Base-by-base conservation (phyloP, 1,140 invertebrate genomes). In the Nomia melanderi region DNA sequence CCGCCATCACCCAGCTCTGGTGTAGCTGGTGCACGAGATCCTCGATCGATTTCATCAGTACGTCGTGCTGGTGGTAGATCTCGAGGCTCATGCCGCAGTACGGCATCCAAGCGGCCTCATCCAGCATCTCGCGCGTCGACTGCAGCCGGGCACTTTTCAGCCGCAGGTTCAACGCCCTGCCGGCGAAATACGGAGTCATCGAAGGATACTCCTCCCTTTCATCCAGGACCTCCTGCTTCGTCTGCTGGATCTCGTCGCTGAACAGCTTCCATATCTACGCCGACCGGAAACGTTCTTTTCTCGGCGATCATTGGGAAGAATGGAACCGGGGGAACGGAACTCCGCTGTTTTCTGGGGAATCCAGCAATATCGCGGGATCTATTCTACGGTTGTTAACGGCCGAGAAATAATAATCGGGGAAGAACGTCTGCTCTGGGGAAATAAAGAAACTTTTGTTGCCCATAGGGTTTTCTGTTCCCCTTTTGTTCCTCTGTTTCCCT, bases 201-300 rank as follows among this genome's bases (percentile, higher is more conserved):
- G 94, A 93, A 1, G 95, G 93, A 64, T 95, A 93, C 36, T 94
- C 90, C 36, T 95, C 92, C 1, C 93, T 93, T 62, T 95, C 94
- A 29, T 93, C 88, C 2, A 96, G 91, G 71, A 97, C 91, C 67
- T 96, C 94, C 70, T 95, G 94, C 85, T 97, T 96, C 0, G 95
- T 94, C 5, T 93, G 93, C 75, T 96, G 94, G 39, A 98, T 94
- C 85, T 97, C 96, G n/a, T 95, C 93, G 70, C 94, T 94, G 85
- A 98, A 96, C 89, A 97, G 93, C 29, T 94, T 92, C 93, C 96
- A 97, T 2, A 97, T 93, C 93, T 96, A 33, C 11, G 12, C 0
- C 12, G 1, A 17, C 25, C 23, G 7, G 25, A 2, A 57, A 66
- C 60, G 20, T 41, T 7, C 9, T 29, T 50, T 31, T 50, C 2